Conservation (phyloP, 1,140 invertebrate genomes). For the Formica exsecta region DNA sequence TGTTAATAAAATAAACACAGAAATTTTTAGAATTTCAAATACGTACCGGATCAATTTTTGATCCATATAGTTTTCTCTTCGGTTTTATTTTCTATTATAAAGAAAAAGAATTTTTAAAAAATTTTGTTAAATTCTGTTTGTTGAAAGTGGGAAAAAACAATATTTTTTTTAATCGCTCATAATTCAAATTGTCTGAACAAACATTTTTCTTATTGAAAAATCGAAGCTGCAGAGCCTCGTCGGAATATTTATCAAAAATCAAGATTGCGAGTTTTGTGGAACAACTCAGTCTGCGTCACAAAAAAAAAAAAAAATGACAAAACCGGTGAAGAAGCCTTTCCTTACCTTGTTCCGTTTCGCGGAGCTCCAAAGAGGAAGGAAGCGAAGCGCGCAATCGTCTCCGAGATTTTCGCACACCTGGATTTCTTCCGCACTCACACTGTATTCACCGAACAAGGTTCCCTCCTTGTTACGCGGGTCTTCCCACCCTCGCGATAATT, state of each 20-base stretch:
- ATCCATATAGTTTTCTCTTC: neutral
- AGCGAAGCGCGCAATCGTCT: constrained; percentile 25
- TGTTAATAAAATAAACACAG: constrained; percentile 4
- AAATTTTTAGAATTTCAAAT: too few species aligned
- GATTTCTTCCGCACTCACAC: constrained; percentile 45
- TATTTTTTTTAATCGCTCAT: neutral
- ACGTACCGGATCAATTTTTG: too few species aligned
- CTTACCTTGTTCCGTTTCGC: constrained; percentile 12
- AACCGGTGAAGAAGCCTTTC: neutral
- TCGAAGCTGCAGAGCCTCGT: neutral
- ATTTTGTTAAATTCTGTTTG: too few species aligned
- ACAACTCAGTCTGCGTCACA: too few species aligned
- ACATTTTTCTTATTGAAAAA: neutral
- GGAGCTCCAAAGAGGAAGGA: neutral
- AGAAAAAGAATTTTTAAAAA: too few species aligned
- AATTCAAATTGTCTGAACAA: neutral
- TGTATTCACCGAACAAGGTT: constrained; percentile 28
- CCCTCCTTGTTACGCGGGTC: neutral
- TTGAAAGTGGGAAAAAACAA: neutral
- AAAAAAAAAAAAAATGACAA: too few species aligned
- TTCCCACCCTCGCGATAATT: constrained; percentile 28
- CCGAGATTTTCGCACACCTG: constrained; percentile 14
- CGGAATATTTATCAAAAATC: neutral
- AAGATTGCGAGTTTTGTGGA: neutral
- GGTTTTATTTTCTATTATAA: neutral